Conservation (phyloP, 2,888 invertebrate genomes). For the Dioctria linearis region DNA sequence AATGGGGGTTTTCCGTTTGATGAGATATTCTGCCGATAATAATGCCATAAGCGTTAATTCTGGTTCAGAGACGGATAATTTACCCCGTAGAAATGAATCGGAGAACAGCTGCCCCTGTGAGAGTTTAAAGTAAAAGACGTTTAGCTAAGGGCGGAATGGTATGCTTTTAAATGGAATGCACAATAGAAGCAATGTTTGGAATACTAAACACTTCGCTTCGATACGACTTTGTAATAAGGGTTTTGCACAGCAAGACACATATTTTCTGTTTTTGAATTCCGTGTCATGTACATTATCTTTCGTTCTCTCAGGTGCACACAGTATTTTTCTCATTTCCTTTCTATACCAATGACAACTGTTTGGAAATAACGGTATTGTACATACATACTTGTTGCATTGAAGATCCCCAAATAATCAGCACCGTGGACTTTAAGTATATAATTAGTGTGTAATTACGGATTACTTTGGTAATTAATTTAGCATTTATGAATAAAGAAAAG, state of each 20-base stretch:
- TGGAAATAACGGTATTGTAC: not conserved
- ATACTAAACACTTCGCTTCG: constrained; percentile 49
- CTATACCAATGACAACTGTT: not conserved
- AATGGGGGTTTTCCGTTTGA: constrained; percentile 40
- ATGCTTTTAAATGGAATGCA: constrained; percentile 54
- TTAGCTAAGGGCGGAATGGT: not conserved
- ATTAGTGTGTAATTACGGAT: constrained; percentile 54
- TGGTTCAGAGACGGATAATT: constrained; percentile 34
- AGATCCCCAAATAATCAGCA: constrained; percentile 9
- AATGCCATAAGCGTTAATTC: constrained; percentile 59
- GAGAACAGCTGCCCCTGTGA: constrained; percentile 18
- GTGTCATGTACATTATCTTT: not conserved
- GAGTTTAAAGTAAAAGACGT: constrained; percentile 34
- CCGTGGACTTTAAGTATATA: constrained; percentile 49
- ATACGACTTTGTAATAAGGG: not conserved
- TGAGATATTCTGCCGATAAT: constrained; percentile 57
- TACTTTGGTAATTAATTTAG: constrained; percentile 35
- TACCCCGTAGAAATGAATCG: constrained; percentile 24
- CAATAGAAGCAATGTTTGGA: constrained; percentile 9
- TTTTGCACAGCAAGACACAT: not conserved
- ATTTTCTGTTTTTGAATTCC: constrained; percentile 3
- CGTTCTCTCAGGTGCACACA: not conserved
- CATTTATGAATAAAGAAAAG: constrained; percentile 10
- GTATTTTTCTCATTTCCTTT: not conserved
- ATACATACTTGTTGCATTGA: constrained; percentile 25